Evolutionary conservation across 2,888 invertebrate species (phyloP).

Genomic region (Coenonympha arcania): DNA sequence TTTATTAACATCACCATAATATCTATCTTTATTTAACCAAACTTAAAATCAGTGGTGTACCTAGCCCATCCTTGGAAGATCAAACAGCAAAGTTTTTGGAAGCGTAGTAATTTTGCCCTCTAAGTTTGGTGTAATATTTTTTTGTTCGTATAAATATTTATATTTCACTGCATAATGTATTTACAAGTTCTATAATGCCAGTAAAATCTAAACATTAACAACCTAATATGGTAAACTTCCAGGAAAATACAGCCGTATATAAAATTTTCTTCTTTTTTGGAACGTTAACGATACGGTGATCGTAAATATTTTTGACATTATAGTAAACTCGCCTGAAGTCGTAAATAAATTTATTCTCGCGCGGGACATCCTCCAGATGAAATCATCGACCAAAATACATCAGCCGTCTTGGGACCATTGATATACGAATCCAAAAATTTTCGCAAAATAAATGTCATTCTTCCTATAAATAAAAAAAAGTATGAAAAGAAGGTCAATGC

Average conservation of each 20-base stretch:
- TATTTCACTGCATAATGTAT: no score
- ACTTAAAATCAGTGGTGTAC: not conserved
- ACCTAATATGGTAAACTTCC: no score
- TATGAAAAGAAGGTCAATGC: no score
- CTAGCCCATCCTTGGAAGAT: slow-evolving; percentile 4
- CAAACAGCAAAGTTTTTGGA: not conserved
- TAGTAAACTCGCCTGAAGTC: slow-evolving; percentile 41
- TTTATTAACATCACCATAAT: no score
- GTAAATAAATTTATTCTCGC: slow-evolving; percentile 43
- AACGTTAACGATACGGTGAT: slow-evolving; percentile 10
- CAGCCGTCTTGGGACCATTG: slow-evolving; percentile 21
- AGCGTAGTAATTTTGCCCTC: no score
- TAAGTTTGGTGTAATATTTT: no score
- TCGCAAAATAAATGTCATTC: no score
- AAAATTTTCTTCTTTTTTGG: not conserved
- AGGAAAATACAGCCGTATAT: not conserved
- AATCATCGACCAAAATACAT: slow-evolving; percentile 59
- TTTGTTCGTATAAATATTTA: no score
- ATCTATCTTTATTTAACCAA: not conserved
- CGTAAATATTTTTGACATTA: slow-evolving; percentile 30
- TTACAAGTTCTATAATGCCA: no score
- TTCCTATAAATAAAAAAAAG: no score
- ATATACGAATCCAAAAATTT: not conserved
- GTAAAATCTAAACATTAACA: no score
- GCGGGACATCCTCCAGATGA: slow-evolving; percentile 44